Base-by-base conservation (phyloP, 2,888 invertebrate species). In the Cheilosia grossa region DNA sequence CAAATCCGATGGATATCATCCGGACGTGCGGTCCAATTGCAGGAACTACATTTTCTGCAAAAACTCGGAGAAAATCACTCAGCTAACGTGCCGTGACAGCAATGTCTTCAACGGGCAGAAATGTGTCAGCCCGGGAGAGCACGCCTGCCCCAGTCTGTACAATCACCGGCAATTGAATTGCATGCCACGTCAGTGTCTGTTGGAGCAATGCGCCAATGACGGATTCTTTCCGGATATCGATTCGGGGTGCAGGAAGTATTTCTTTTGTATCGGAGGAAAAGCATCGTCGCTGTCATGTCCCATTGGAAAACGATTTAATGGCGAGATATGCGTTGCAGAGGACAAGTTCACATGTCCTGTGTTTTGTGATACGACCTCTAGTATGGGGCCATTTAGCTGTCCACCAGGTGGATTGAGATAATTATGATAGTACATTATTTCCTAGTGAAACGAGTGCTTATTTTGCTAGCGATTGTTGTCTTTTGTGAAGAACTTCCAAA, bases 31-130 rank as follows among this genome's bases (percentile, higher is more conserved):
- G 72, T 93, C 94, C 0, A 93, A 92, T 82, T 94, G 94, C 87
- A 92, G 92, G 86, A 93, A 93, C 88, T 94, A 94, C 89, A 93
- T 93, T 88, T 94, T 93, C 90, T 94, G 94, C 90, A 92, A 93
- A 85, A 93, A 93, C 42, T 93, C 93, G 0, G 93, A 94, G 87
- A 92, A 93, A 19, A 90, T 94, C 17, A 93, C 93, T 1, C 93
- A 94, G 0, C 89, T 94, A 2, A 93, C 93, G 0, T 94, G 94
- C 81, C 92, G 93, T 15, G 93, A 93, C 13, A 93, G 93, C 30
- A 93, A 94, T 88, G 92, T 93, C 64, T 94, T 94, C 90, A 93
- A 94, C 91, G 94, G 94, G 0, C 92, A 93, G 63, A 92, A 93
- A 24, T 94, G 94, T 89, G 93, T 94, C 15, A 91, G 92, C 30